phyloP scores from a whole-genome alignment of 2,888 invertebrate species.

The Metacarcinus magister region DNA sequence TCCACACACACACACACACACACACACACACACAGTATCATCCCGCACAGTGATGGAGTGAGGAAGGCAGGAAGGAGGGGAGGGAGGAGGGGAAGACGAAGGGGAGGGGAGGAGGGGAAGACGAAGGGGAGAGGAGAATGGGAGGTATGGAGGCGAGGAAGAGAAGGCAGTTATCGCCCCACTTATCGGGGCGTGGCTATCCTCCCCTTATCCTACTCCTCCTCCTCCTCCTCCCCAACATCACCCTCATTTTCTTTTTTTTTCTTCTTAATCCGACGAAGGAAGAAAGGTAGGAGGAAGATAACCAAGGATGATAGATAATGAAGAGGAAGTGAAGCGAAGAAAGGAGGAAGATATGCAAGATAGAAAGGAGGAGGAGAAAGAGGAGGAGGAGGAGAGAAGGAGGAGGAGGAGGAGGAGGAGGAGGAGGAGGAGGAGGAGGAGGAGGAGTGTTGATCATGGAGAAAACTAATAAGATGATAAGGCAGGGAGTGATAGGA shows the following conservation, averaged over 20 bases:
- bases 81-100: neutral
- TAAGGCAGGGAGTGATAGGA: neutral
- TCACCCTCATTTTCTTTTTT: neutral
- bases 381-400: too few relatives aligned
- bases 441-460: too few relatives aligned
- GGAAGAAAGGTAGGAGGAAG: neutral
- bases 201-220: too few relatives aligned
- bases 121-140: neutral
- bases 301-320: neutral
- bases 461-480: neutral
- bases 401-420: too few relatives aligned
- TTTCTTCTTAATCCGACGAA: neutral
- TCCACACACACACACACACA: neutral
- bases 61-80: neutral
- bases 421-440: too few relatives aligned
- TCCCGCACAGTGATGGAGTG: neutral
- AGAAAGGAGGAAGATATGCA: too few relatives aligned
- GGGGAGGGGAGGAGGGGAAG: too few relatives aligned
- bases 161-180: neutral
- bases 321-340: too few relatives aligned
- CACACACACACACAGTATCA: neutral
- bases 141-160: neutral
- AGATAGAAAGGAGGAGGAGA: too few relatives aligned
- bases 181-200: constrained; percentile 30
- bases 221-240: neutral